Conservation (phyloP, 2,113 vertebrate species). For the Forbesichthys papilliferus region DNA sequence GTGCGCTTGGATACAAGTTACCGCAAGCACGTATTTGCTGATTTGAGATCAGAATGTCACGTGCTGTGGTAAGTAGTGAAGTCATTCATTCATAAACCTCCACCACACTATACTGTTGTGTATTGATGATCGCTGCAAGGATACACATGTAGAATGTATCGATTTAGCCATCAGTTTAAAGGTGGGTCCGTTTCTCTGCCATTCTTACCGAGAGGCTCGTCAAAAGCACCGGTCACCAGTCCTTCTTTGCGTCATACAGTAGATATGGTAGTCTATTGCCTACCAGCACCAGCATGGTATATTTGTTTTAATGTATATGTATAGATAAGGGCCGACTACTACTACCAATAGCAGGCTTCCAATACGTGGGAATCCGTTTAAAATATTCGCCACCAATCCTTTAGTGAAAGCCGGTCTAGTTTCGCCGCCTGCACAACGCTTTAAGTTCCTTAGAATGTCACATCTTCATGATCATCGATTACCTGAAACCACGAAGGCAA, state of each 20-base stretch:
- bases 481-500: too few relatives aligned
- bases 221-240: constrained; percentile 44
- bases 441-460: constrained; percentile 17
- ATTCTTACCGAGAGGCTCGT: constrained; percentile 66
- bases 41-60: background rate
- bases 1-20: background rate
- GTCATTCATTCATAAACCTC: background rate
- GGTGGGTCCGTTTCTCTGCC: background rate
- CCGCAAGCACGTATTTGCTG: background rate
- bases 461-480: constrained; percentile 18
- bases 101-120: background rate
- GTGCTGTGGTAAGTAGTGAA: background rate
- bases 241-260: constrained; percentile 7
- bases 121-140: background rate
- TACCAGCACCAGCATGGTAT: constrained; percentile 38
- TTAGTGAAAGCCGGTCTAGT: constrained; percentile 12
- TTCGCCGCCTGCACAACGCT: constrained; percentile 27
- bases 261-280: background rate
- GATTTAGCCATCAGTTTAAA: background rate
- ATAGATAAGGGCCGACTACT: constrained; percentile 6
- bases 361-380: constrained; percentile 44
- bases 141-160: background rate
- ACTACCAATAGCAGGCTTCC: constrained; percentile 12
- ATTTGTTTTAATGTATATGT: constrained; percentile 6
- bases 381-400: constrained; percentile 49